Base-by-base conservation (phyloP, 2,797 vertebrate genomes). In the Micromesistius poutassou region DNA sequence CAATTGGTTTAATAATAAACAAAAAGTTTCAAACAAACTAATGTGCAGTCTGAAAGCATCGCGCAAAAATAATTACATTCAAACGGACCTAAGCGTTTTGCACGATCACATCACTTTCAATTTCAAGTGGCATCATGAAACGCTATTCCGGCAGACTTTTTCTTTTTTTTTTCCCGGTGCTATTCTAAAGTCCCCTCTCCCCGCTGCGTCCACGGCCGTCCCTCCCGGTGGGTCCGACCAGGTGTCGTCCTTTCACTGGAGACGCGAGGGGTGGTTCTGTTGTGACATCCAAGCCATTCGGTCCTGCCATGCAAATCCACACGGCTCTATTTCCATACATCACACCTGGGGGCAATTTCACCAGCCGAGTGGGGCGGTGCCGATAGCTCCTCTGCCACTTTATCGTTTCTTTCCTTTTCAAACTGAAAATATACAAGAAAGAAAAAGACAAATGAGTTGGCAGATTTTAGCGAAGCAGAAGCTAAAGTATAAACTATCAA, bases 331-430 rank as follows among this genome's bases (percentile, higher is more conserved):
- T 87, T 85, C 62, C 75, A 75, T 79, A 74, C 14, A 90, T 80
- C 76, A n/a, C 91, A 93, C 90, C 91, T 91, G 90, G 83, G 86
- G 78, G 85, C 76, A 81, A 87, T 89, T 85, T 84, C 38, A 87
- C 28, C 76, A 71, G 46, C 79, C 73, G 36, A 68, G 81, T 4
- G 71, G 55, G 83, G 73, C 76, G 75, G 0, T 7, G 33, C 5
- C 7, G 6, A 62, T 1, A n/a, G 55, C 22, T 7, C 55, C 5
- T 62, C 55, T 62, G 55, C 55, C 22, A 5, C 55, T 19, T n/a
- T 28, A 14, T 7, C 40, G 7, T 13, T 28, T n/a, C 55, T 73
- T n/a, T 14, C 55, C 76, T 78, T 4, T 77, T 62, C 7, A 25
- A 62, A 62, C 22, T 7, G 22, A n/a, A 55, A 19, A 55, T 55